Percentiles rank a stretch among this genome's conserved stretches.
These are phyloP conservation scores for Numenius arquata DNA, from an alignment of 2,113 vertebrate species.

Conservation along the genomic window DNA sequence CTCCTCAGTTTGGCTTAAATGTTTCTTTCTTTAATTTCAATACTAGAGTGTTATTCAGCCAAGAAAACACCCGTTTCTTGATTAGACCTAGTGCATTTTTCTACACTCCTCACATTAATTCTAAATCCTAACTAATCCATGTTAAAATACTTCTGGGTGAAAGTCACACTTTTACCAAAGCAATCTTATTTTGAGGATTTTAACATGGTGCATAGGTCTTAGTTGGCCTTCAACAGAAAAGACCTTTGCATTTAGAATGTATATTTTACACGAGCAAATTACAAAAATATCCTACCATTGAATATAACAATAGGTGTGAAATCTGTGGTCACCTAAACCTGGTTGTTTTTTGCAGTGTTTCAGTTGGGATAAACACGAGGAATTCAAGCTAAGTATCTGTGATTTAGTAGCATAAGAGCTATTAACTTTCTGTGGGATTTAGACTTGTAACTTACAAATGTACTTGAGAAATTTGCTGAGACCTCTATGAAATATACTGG, in stretches of 20 bases:
- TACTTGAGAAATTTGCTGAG: neutral
- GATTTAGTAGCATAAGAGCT: neutral
- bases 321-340: neutral
- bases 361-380: neutral
- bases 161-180: neutral
- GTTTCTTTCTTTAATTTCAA: neutral
- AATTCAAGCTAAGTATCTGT: neutral
- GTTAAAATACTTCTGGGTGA: neutral
- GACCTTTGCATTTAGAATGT: neutral
- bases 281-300: neutral
- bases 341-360: neutral
- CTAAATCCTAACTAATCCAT: neutral
- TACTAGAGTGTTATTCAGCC: neutral
- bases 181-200: neutral
- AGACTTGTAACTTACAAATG: neutral
- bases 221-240: neutral
- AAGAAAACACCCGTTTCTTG: neutral
- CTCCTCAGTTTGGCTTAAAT: neutral
- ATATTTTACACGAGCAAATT: neutral
- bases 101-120: neutral
- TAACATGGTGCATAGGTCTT: neutral
- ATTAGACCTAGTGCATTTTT: neutral
- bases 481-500: neutral
- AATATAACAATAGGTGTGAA: neutral
- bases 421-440: neutral